phyloP scores from a whole-genome alignment of 1,140 invertebrate genomes.

The Xylocopa sonorina region DNA sequence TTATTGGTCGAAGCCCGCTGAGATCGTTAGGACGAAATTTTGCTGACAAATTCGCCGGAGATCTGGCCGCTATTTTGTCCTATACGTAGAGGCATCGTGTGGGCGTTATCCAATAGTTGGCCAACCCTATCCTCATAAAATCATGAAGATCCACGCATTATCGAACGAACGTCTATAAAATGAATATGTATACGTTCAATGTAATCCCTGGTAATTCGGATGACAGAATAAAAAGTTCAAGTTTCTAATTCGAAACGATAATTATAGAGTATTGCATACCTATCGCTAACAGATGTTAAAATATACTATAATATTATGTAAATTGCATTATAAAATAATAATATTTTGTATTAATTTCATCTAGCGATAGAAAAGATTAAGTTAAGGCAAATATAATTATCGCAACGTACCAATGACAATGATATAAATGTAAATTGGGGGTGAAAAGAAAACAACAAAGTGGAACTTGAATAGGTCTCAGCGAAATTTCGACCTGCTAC shows the following conservation, averaged over 20 bases:
- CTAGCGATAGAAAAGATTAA: background rate
- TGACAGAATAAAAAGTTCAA: no score
- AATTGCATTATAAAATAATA: background rate
- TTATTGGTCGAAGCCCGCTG: slow-evolving; percentile 63
- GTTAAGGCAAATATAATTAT: no score
- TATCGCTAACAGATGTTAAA: no score
- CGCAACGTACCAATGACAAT: background rate
- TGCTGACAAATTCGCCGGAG: slow-evolving; percentile 31
- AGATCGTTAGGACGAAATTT: slow-evolving; percentile 57
- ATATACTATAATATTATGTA: background rate
- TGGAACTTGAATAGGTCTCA: background rate
- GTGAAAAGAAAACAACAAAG: background rate
- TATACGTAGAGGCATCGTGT: slow-evolving; percentile 31
- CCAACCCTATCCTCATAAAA: slow-evolving; percentile 3
- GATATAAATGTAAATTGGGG: background rate
- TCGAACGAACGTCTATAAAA: no score
- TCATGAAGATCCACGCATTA: no score
- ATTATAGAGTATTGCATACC: no score
- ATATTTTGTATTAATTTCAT: background rate
- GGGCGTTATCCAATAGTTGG: slow-evolving; percentile 52
- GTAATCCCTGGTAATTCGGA: no score
- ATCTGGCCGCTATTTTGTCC: slow-evolving; percentile 19
- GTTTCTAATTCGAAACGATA: no score
- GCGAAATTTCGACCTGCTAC: slow-evolving; percentile 25
- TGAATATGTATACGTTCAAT: no score